Evolutionary conservation across 2,113 vertebrate species (phyloP).

Genomic region (Sterrhoptilus dennistouni): DNA sequence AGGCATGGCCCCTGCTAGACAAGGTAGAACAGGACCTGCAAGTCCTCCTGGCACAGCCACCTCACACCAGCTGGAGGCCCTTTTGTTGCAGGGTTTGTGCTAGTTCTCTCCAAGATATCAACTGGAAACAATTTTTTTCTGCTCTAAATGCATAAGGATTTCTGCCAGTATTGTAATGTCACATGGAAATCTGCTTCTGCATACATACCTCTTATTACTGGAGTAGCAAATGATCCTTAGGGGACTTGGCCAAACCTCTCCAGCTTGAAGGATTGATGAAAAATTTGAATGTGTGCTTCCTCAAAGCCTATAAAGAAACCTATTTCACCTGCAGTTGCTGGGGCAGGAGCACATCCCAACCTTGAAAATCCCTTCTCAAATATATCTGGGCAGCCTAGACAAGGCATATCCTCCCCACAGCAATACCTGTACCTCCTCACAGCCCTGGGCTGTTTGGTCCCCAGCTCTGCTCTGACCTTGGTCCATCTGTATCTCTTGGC

Average conservation of each 20-base stretch:
- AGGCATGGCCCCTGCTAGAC: not conserved
- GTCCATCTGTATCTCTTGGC: not conserved
- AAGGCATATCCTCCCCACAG: not conserved
- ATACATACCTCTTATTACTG: not conserved
- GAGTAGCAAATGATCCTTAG: not conserved
- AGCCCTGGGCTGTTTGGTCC: fast-evolving
- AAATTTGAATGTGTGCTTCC: not conserved
- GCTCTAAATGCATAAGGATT: not conserved
- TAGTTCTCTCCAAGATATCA: not conserved
- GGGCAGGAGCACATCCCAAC: not conserved
- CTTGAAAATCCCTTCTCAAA: not conserved
- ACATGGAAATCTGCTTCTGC: not conserved
- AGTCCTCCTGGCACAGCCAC: not conserved
- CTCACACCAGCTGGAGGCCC: not conserved
- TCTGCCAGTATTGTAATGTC: not conserved
- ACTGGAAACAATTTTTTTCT: not conserved
- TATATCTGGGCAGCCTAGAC: fast-evolving
- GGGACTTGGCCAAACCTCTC: not conserved
- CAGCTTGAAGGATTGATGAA: not conserved
- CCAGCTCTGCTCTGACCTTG: not conserved
- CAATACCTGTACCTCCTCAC: fast-evolving
- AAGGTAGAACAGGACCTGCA: not conserved
- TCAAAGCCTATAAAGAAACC: not conserved
- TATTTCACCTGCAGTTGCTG: not conserved
- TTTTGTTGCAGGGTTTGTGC: not conserved